Percentiles rank a stretch among this genome's conserved stretches.
Evolutionary conservation across 2,113 vertebrate genomes (phyloP).

Genomic region (Campylorhamphus procurvoides): DNA sequence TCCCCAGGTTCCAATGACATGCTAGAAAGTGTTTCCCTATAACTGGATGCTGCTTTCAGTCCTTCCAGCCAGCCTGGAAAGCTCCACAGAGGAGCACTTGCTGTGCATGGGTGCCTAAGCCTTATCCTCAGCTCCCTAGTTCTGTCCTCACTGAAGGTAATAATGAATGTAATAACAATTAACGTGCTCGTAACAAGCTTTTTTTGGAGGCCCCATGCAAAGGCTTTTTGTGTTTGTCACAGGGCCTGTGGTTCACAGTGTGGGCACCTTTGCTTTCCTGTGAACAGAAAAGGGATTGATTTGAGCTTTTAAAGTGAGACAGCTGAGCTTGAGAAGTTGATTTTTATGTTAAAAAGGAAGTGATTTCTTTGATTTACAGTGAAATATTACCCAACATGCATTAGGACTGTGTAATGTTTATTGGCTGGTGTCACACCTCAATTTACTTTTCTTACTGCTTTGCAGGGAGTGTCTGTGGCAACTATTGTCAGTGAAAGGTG

Average conservation of each 20-base stretch:
- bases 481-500: not conserved
- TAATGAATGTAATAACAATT: not conserved
- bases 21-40: not conserved
- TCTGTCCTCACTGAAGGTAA: not conserved
- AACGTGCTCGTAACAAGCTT: not conserved
- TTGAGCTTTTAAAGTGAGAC: not conserved
- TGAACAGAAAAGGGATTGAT: not conserved
- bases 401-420: not conserved
- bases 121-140: not conserved
- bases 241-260: not conserved
- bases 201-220: not conserved
- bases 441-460: not conserved
- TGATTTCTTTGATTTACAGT: not conserved
- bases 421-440: not conserved
- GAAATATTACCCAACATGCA: not conserved
- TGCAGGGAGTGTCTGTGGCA: not conserved
- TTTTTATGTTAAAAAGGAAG: not conserved
- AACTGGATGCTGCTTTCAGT: not conserved
- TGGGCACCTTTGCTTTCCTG: not conserved
- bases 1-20: not conserved
- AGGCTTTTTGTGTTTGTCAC: not conserved
- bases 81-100: not conserved
- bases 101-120: fast-evolving
- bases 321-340: not conserved
- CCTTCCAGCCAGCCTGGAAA: not conserved